Conservation (phyloP, 2,113 vertebrate species). For the Oncorhynchus gorbuscha region DNA sequence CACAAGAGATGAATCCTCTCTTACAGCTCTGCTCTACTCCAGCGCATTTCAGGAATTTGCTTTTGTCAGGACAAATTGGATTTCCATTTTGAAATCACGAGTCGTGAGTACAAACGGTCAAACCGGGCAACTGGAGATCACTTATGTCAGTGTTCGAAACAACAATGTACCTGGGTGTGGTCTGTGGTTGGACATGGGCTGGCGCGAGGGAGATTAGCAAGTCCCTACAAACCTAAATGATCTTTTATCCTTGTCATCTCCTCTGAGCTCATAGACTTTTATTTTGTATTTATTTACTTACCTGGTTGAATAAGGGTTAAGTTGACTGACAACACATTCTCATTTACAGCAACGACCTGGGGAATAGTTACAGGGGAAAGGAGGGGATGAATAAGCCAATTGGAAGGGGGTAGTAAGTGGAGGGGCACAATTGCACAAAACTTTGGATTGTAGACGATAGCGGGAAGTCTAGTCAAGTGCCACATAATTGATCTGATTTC, state of each 20-base stretch:
- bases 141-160: background rate
- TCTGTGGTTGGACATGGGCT: background rate
- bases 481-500: constrained; percentile 36
- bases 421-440: constrained; percentile 43
- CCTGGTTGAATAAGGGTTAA: too few relatives aligned
- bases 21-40: background rate
- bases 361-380: too few relatives aligned
- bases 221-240: background rate
- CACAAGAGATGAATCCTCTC: background rate
- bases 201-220: background rate
- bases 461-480: constrained; percentile 37
- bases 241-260: constrained; percentile 22
- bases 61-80: background rate
- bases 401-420: constrained; percentile 31
- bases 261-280: constrained; percentile 11
- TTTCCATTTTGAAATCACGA: background rate
- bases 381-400: too few relatives aligned
- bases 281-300: too few relatives aligned
- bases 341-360: too few relatives aligned
- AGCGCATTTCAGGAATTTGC: background rate
- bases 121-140: background rate
- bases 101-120: background rate
- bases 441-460: constrained; percentile 33
- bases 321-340: too few relatives aligned
- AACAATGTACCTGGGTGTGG: background rate